Percentiles rank a stretch among this genome's conserved stretches.
Conservation (phyloP, 2,888 invertebrate genomes). For the Perdita meconis region DNA sequence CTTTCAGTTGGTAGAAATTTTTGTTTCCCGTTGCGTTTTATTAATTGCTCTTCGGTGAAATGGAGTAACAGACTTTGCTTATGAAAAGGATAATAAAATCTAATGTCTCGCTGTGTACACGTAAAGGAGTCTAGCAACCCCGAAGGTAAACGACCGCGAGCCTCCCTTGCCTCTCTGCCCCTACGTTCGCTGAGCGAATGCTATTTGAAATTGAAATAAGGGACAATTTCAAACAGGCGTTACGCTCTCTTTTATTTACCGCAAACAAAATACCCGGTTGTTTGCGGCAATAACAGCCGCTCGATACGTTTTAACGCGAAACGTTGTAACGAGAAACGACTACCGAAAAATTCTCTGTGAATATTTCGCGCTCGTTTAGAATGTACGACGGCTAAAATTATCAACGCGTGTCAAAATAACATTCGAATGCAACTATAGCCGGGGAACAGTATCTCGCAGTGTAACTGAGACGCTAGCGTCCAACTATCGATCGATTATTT, state of each 20-base stretch:
- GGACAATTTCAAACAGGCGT: conserved; percentile 6
- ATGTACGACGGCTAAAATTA: neutral
- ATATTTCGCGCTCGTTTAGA: neutral
- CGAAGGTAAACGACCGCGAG: conserved; percentile 34
- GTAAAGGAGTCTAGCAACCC: conserved; percentile 19
- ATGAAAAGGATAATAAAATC: neutral
- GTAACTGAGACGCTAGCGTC: neutral
- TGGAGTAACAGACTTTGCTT: too few species aligned
- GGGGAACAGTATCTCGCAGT: neutral
- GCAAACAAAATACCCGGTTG: neutral
- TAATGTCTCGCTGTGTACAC: neutral
- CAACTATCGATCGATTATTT: neutral
- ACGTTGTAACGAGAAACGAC: neutral
- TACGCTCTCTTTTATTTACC: neutral
- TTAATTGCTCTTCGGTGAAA: too few species aligned
- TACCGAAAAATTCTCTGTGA: neutral
- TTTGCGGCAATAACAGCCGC: neutral
- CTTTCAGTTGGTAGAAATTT: too few species aligned
- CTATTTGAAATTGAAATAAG: conserved; percentile 8
- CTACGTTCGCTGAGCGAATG: neutral
- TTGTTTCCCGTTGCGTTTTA: too few species aligned
- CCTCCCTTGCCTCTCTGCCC: conserved; percentile 5
- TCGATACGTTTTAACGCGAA: neutral
- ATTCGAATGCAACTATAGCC: too few species aligned
- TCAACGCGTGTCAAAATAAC: too few species aligned